Evolutionary conservation across 1,140 invertebrate species (phyloP), one percentile per base, ranked within the genome.

Genomic region (Cyrtorhinus lividipennis): DNA sequence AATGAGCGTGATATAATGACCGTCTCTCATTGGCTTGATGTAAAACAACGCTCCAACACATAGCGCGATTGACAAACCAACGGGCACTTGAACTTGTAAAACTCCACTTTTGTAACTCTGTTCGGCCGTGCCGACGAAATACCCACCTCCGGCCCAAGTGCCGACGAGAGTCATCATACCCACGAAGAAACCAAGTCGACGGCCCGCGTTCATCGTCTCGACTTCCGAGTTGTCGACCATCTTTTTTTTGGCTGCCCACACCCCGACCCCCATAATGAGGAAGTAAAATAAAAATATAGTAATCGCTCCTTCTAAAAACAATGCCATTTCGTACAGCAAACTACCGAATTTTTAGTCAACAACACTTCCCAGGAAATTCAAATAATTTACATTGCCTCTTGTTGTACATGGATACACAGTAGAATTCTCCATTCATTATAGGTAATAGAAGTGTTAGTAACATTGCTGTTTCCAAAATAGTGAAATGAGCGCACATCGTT

Each of bases 1-100:
- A 69, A 91, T 73, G 85, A 91, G 88, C 0, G 88, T 91, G n/a
- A 90, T 82, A 71, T 90, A 88, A 15, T 87, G 86, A 66, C 85
- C 79, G 67, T 82, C 79, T 64, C 88, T 76, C 87, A 91, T 90
- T 65, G 82, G 83, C 67, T 83, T 83, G 1, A 87, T 87, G 73
- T 90, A 91, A 65, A 91, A 79, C 24, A 87, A 71, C 12, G 86
- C 87, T 65, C 87, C 86, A 67, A 87, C 77, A 27, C 86, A 74
- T n/a, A 91, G 76, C 64, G 83, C 85, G 8, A 88, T 72, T 24
- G 86, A 84, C 73, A 90, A 91, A 23, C 88, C 87, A 70, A 90
- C 77, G 2, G 88, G 88, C 5, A 87, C 85, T 72, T 90, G 87
- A 73, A 85, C 88, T 80, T 86, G 87, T 8, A 84, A 75, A 48